A percentile compares a stretch with the other conserved stretches of the same genome.
phyloP scores from a whole-genome alignment of 2,888 invertebrate genomes.

The Linnaemya tessellans region DNA sequence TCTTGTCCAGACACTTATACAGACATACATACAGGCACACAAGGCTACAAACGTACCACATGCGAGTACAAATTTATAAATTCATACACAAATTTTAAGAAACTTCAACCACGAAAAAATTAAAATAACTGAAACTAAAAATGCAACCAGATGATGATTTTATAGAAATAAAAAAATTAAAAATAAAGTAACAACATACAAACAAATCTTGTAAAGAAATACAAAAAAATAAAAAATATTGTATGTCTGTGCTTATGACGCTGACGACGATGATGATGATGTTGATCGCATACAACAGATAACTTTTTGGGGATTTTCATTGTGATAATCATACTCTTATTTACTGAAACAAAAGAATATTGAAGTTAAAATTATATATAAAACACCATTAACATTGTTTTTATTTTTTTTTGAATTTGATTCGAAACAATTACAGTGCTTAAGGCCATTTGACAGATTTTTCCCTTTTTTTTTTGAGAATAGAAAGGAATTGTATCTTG shows the following conservation, averaged over 20 bases:
- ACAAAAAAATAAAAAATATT: slow-evolving; percentile 39
- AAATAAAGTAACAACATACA: slow-evolving; percentile 52
- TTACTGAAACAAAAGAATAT: slow-evolving; percentile 33
- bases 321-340: slow-evolving; percentile 66
- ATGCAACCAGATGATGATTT: slow-evolving; percentile 69
- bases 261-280: slow-evolving; percentile 54
- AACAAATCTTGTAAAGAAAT: slow-evolving; percentile 58
- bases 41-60: neutral
- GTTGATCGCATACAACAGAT: slow-evolving; percentile 73
- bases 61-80: neutral
- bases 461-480: neutral
- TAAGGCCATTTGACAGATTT: slow-evolving; percentile 61
- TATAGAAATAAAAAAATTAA: slow-evolving; percentile 49
- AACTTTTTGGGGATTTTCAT: slow-evolving; percentile 47
- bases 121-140: slow-evolving; percentile 66
- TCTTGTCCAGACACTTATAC: slow-evolving; percentile 19
- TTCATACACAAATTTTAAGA: slow-evolving; percentile 31
- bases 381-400: slow-evolving; percentile 76
- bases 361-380: slow-evolving; percentile 30
- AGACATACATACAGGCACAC: neutral
- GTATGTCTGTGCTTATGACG: slow-evolving; percentile 61
- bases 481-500: slow-evolving; percentile 11
- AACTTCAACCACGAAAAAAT: slow-evolving; percentile 39
- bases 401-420: slow-evolving; percentile 56
- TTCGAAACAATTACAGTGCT: slow-evolving; percentile 79